Conservation (phyloP, 35 echinoderm and acorn worm genomes). For the Lytechinus pictus region DNA sequence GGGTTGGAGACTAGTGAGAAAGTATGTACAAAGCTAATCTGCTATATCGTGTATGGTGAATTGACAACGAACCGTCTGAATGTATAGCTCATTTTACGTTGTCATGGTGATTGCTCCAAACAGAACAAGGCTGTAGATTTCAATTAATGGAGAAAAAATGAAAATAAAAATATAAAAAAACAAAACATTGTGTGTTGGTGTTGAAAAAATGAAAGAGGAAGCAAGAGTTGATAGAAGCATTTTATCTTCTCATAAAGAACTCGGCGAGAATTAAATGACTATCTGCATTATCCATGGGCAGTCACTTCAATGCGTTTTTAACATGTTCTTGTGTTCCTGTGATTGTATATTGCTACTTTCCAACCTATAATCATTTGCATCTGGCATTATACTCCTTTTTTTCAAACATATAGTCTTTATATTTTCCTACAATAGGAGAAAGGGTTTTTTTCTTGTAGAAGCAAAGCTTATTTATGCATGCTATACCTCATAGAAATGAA, state of each 20-base stretch:
- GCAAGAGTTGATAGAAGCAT: background rate
- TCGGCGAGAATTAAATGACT: background rate
- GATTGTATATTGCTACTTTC: background rate
- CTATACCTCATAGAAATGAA: background rate
- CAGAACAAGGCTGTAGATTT: slow-evolving; percentile 17
- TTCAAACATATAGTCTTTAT: background rate
- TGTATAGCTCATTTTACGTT: slow-evolving; percentile 28
- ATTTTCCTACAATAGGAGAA: background rate
- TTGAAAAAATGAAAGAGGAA: background rate
- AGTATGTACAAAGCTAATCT: background rate
- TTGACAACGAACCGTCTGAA: background rate
- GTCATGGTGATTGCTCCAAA: background rate
- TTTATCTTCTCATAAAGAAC: background rate
- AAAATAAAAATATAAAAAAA: background rate
- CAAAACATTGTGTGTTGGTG: background rate
- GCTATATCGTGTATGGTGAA: slow-evolving; percentile 12
- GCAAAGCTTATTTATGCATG: background rate
- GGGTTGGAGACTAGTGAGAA: background rate
- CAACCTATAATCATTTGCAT: slow-evolving; percentile 1
- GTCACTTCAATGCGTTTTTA: slow-evolving; percentile 1
- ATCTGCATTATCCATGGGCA: background rate
- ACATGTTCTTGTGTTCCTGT: background rate
- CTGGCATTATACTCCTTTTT: background rate
- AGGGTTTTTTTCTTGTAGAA: background rate
- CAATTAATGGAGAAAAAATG: background rate